Percentiles rank a stretch among this genome's conserved stretches.
Evolutionary conservation across 23 tunicate species (phyloP).

Genomic region (Corella eumyota): DNA sequence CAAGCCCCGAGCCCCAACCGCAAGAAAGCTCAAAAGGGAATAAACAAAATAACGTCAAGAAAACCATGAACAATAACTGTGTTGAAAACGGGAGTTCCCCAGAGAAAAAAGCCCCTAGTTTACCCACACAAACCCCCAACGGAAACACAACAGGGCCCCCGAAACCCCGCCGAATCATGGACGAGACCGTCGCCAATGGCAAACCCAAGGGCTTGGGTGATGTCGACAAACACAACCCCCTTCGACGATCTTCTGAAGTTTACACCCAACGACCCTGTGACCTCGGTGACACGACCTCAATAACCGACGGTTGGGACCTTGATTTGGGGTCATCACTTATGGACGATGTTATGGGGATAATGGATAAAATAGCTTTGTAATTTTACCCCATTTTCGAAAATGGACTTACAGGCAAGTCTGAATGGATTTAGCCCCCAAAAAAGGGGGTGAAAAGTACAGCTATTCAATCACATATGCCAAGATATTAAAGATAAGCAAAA

Average conservation of each 20-base stretch:
- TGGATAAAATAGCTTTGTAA: slow-evolving; percentile 44
- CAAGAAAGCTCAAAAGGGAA: slow-evolving; percentile 1
- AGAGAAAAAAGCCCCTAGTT: slow-evolving; percentile 9
- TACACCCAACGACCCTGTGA: slow-evolving; percentile 17
- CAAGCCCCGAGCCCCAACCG: slow-evolving; percentile 8
- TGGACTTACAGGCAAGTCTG: no score
- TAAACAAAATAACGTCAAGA: slow-evolving; percentile 8
- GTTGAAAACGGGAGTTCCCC: slow-evolving; percentile 21
- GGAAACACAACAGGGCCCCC: slow-evolving; percentile 39
- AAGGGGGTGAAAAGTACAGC: no score
- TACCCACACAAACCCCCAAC: slow-evolving; percentile 19
- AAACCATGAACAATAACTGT: slow-evolving; percentile 20
- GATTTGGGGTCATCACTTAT: slow-evolving; percentile 74
- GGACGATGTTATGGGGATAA: slow-evolving; percentile 85
- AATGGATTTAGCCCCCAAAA: no score
- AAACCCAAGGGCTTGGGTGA: neutral
- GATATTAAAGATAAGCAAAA: no score
- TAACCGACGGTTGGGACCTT: slow-evolving; percentile 66
- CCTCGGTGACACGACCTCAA: slow-evolving; percentile 25
- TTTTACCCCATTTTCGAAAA: no score
- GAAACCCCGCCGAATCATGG: slow-evolving; percentile 50
- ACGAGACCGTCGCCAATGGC: slow-evolving; percentile 12
- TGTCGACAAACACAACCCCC: slow-evolving; percentile 16
- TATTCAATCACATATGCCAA: no score
- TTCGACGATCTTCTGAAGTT: slow-evolving; percentile 35